These are phyloP conservation scores for Acanthornis magna DNA, from an alignment of 2,797 vertebrate species.

Conservation along the genomic window DNA sequence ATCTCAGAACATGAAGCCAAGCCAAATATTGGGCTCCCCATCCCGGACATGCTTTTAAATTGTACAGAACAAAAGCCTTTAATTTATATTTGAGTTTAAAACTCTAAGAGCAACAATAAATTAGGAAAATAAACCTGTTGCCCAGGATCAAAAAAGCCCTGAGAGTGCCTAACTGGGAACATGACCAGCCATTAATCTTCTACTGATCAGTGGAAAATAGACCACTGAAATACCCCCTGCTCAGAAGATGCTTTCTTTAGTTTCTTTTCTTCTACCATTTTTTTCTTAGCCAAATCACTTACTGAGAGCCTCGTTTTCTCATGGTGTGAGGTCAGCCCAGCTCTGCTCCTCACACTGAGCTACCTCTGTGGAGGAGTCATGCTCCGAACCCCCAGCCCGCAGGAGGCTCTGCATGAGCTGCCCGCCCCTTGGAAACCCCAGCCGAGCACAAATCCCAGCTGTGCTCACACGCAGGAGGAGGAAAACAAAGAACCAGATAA, in stretches of 20 bases:
- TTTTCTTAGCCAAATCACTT: neutral
- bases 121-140: slow-evolving; percentile 61
- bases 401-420: neutral
- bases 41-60: slow-evolving; percentile 20
- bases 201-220: slow-evolving; percentile 17
- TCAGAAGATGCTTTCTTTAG: neutral
- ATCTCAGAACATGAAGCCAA: slow-evolving; percentile 28
- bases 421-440: neutral
- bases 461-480: neutral
- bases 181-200: slow-evolving; percentile 52
- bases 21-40: slow-evolving; percentile 16
- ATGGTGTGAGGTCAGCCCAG: slow-evolving; percentile 19
- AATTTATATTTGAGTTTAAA: slow-evolving; percentile 61
- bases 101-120: slow-evolving; percentile 64
- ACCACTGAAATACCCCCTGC: neutral
- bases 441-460: slow-evolving; percentile 12
- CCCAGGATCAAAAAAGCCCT: slow-evolving; percentile 48
- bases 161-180: slow-evolving; percentile 32
- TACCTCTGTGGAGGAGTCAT: neutral
- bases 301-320: neutral
- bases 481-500: slow-evolving; percentile 16
- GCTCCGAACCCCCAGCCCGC: rapidly evolving
- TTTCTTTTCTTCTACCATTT: neutral
- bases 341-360: slow-evolving; percentile 46
- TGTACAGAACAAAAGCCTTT: slow-evolving; percentile 49